Evolutionary conservation across 2,113 vertebrate species (phyloP).

Genomic region (Chionodraco myersi): DNA sequence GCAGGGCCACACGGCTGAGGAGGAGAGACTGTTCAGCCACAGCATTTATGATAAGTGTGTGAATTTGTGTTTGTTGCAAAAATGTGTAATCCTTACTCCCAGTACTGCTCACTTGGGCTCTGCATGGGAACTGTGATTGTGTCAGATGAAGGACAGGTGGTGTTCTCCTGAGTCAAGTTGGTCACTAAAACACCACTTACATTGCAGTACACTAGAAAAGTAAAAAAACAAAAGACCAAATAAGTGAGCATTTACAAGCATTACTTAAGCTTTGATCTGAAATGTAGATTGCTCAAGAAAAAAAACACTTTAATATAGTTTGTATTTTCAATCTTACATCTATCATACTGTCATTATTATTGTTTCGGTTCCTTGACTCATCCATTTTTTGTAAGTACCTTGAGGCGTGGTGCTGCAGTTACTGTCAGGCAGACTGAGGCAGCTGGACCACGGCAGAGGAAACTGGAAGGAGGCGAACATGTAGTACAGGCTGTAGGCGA

Average conservation of each 20-base stretch:
- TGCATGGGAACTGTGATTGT: slow-evolving; percentile 52
- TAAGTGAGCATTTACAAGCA: not conserved
- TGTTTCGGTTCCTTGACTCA: not conserved
- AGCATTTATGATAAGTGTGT: not conserved
- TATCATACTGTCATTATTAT: not conserved
- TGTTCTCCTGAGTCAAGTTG: slow-evolving; percentile 82
- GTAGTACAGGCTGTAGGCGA: slow-evolving; percentile 93
- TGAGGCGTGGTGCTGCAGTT: slow-evolving; percentile 83
- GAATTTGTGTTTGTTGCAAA: not conserved
- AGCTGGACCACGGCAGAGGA: slow-evolving; percentile 89
- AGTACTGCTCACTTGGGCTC: slow-evolving; percentile 90
- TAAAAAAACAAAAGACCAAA: not conserved
- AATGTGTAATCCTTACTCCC: slow-evolving; percentile 89
- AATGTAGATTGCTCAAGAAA: not conserved
- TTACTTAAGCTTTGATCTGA: slow-evolving; percentile 1
- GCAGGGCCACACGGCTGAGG: slow-evolving; percentile 86
- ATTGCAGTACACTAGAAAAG: slow-evolving; percentile 80
- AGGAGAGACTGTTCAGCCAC: slow-evolving; percentile 34
- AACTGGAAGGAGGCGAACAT: slow-evolving; percentile 94
- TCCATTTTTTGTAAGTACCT: slow-evolving; percentile 76
- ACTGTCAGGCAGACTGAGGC: slow-evolving; percentile 81
- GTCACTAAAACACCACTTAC: slow-evolving; percentile 59
- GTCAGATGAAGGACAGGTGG: slow-evolving; percentile 57
- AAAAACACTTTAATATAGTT: too few relatives aligned
- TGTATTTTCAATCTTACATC: not conserved